Conservation (phyloP, 2,888 invertebrate genomes). For the Drosophila hamatofila region DNA sequence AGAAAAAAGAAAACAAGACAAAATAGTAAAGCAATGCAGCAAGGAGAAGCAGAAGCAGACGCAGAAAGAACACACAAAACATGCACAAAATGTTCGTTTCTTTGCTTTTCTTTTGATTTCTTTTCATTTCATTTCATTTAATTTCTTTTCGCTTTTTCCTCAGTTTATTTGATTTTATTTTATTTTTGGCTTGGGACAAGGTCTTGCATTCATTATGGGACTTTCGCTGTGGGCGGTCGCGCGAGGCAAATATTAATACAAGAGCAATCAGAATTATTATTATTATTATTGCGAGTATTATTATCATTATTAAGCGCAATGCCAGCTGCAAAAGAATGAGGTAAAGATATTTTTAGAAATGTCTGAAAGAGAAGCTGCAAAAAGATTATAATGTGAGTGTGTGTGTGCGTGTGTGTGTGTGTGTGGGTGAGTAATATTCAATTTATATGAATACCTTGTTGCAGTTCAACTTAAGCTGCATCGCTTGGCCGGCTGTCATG, state of each 20-base stretch:
- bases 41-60: not conserved
- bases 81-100: constrained; percentile 22
- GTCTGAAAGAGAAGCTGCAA: constrained; percentile 1
- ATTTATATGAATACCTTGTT: constrained; percentile 55
- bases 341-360: constrained; percentile 5
- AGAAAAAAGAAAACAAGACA: not conserved
- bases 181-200: constrained; percentile 7
- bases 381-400: constrained; percentile 1
- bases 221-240: constrained; percentile 15
- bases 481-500: constrained; percentile 19
- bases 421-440: constrained; percentile 23
- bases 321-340: constrained; percentile 11
- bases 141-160: not conserved
- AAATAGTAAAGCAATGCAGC: constrained; percentile 7
- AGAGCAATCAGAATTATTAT: constrained; percentile 51
- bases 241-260: constrained; percentile 46
- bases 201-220: constrained; percentile 41
- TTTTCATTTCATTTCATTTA: not conserved
- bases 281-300: constrained; percentile 44
- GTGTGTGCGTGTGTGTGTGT: constrained; percentile 2
- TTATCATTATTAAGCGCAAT: constrained; percentile 40
- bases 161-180: constrained; percentile 15
- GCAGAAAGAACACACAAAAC: constrained; percentile 33
- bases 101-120: not conserved
- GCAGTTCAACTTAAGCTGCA: constrained; percentile 26